Evolutionary conservation across 2,888 invertebrate genomes (phyloP).

Genomic region (Ophioninae sp.): DNA sequence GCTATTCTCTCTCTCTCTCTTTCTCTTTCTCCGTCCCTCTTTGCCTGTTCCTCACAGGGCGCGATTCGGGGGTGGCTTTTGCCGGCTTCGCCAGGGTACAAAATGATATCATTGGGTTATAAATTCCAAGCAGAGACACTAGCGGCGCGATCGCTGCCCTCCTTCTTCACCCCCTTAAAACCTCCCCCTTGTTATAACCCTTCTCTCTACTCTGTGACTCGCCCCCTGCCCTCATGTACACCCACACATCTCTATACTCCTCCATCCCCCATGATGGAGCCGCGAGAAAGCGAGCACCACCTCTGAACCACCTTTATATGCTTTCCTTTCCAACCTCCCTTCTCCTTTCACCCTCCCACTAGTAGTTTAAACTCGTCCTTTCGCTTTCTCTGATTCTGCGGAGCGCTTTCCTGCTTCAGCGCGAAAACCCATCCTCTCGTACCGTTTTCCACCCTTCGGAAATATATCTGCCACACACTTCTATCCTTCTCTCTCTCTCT

Average conservation of each 20-base stretch:
- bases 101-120: constrained; percentile 81
- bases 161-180: constrained; percentile 60
- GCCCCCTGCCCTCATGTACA: constrained; percentile 32
- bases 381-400: constrained; percentile 80
- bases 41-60: constrained; percentile 55
- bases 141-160: constrained; percentile 75
- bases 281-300: constrained; percentile 54
- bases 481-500: constrained; percentile 50
- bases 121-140: constrained; percentile 80
- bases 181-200: constrained; percentile 74
- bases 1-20: constrained; percentile 23
- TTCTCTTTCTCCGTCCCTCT: constrained; percentile 52
- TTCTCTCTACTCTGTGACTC: constrained; percentile 69
- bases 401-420: constrained; percentile 79
- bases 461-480: constrained; percentile 58
- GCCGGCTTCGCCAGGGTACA: constrained; percentile 77
- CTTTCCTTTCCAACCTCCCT: constrained; percentile 69
- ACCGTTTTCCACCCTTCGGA: constrained; percentile 35
- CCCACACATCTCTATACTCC: constrained; percentile 5
- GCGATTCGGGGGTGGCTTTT: constrained; percentile 75
- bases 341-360: constrained; percentile 83
- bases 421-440: constrained; percentile 64
- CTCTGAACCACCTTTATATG: constrained; percentile 67
- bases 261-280: constrained; percentile 42
- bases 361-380: constrained; percentile 69